Base-by-base conservation (phyloP, 2,797 vertebrate genomes). In the Lepus townsendii region DNA sequence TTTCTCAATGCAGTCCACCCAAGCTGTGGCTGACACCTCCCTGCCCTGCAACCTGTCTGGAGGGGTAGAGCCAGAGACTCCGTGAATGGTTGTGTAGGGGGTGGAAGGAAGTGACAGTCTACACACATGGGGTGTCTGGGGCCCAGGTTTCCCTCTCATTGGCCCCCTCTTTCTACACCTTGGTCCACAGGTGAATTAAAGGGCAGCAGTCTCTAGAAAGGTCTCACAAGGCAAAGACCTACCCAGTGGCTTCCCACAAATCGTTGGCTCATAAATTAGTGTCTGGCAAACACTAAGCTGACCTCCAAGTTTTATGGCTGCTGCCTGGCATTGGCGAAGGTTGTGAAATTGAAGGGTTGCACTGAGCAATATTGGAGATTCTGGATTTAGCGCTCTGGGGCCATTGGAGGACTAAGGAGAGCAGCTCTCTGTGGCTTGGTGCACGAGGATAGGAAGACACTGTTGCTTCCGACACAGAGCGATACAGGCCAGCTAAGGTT, bases 401-500 rank as follows among this genome's bases (percentile, higher is more conserved):
- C 27, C 73, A 27, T 3, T 17, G 32, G 54, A 82, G 57, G 17
- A 3, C 4, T 0, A 22, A 76, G 62, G 6, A 30, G 78, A 22
- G 30, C 16, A 27, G 19, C 7, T 50, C 13, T 66, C 30, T 16
- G 27, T 19, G 50, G 32, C 38, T 27, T 26, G 54, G 88, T 24
- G 52, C 20, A 1, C 1, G 11, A 27, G 11, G 66, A 35, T 0
- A 0, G 1, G 20, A 60, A 54, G 6, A 82, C 54, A 24, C 12
- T 11, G 3, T 17, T 26, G 20, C 22, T 62, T 54, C 26, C 12
- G 11, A 47, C 68, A n/a, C 1, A 5, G 47, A 52, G 26, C n/a
- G 77, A 72, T 68, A 50, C 4, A n/a, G 2, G 89, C 75, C 68
- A 68, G 8, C 19, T 26, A n/a, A 57, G 20, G 13, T 12, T 35